Conservation (phyloP, 2,113 vertebrate species). For the Aspiorhynchus laticeps region DNA sequence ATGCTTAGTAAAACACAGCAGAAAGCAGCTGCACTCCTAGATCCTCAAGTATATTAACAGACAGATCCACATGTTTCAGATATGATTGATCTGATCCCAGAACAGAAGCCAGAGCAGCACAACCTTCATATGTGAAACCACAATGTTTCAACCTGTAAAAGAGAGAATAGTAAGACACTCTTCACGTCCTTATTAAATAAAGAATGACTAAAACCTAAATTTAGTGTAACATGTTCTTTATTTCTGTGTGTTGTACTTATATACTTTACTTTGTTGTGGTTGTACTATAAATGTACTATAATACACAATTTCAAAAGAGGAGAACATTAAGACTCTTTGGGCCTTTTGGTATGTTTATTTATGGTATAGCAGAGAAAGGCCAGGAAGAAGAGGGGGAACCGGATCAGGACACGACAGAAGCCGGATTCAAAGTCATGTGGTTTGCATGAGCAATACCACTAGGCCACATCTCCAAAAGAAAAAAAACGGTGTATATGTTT, state of each 20-base stretch:
- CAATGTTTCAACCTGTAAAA: not conserved
- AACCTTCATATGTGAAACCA: not conserved
- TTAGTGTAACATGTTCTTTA: not conserved
- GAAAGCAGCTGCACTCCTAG: not conserved
- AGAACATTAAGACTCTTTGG: not conserved
- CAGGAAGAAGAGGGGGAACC: too few species aligned
- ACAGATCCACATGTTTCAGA: conserved; percentile 19
- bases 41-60: not conserved
- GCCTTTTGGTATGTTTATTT: not conserved
- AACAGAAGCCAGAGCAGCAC: not conserved
- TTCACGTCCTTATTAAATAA: not conserved
- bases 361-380: too few species aligned
- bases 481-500: too few species aligned
- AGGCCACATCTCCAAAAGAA: too few species aligned
- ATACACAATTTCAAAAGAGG: not conserved
- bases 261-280: not conserved
- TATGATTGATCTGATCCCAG: not conserved
- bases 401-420: too few species aligned
- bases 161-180: not conserved
- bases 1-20: not conserved
- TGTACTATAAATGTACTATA: not conserved
- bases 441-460: too few species aligned
- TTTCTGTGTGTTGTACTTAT: not conserved
- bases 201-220: not conserved
- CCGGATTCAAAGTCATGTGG: too few species aligned